Base-by-base conservation (phyloP, 2,797 vertebrate genomes). In the Alca torda region DNA sequence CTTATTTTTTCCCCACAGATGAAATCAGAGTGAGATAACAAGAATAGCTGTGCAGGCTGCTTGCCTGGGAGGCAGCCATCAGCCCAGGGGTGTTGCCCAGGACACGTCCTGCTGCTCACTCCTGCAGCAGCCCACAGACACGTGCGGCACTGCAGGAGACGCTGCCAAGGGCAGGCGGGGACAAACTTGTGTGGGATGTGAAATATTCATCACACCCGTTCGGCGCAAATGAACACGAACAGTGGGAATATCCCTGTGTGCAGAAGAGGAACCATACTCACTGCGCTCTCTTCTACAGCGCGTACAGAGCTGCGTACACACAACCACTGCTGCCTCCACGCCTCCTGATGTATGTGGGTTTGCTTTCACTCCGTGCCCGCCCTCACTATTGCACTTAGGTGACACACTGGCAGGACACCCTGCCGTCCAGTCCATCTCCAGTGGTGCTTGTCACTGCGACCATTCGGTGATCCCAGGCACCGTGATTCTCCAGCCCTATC, bases 281-380 rank as follows among this genome's bases (percentile, higher is more conserved):
- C 46, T 33, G 46, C 5, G 41, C 24, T 76, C 30, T 80, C 63
- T 79, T 69, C n/a, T 69, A 21, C 28, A 48, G 56, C 48, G 37
- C 43, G 10, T 19, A 33, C 6, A 43, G 75, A 89, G 33, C 67
- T 25, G 31, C 3, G 5, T 7, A 13, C 19, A n/a, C 37, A 30
- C 37, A 60, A 4, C 5, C 31, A 13, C 0, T 28, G 75, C 6
- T 73, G 72, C 18, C 48, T 37, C 53, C 1, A 2, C 19, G 19
- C 21, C 17, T 57, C 30, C 46, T 1, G 5, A 11, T 16, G 33
- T 19, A 4, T 0, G 2, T 28, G 35, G 33, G 10, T 53, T 80
- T 83, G 54, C n/a, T 46, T 4, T 74, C 59, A 37, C 20, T 77
- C 54, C 51, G 74, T 59, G 51, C 43, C 43, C 74, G 56, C 15